Conservation (phyloP, 2,113 vertebrate genomes). For the Pachypanchax playfairii region DNA sequence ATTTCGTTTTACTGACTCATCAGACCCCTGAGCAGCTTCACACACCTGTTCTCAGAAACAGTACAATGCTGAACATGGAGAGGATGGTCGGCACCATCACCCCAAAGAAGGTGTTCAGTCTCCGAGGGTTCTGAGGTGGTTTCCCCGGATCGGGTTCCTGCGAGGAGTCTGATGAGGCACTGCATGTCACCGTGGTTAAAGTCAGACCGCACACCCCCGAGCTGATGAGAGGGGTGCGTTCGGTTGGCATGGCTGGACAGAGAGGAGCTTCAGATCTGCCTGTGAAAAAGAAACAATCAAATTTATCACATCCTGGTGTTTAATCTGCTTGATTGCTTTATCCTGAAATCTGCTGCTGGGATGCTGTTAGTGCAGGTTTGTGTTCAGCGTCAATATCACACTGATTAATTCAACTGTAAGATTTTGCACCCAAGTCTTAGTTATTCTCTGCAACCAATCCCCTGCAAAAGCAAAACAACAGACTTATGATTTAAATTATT, state of each 20-base stretch:
- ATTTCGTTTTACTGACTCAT: not conserved
- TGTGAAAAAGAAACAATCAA: slow-evolving; percentile 18
- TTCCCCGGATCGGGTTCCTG: slow-evolving; percentile 21
- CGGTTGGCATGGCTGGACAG: slow-evolving; percentile 81
- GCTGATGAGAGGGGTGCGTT: slow-evolving; percentile 84
- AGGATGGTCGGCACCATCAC: slow-evolving; percentile 91
- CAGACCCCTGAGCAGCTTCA: no score
- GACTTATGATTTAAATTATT: no score
- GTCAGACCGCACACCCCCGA: slow-evolving; percentile 77
- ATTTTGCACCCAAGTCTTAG: no score
- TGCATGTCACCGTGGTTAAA: slow-evolving; percentile 38
- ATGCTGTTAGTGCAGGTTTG: no score
- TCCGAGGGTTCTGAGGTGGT: slow-evolving; percentile 66
- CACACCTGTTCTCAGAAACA: slow-evolving; percentile 89
- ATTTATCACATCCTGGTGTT: not conserved
- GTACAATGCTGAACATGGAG: slow-evolving; percentile 93
- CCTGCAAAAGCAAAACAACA: no score
- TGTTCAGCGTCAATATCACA: no score
- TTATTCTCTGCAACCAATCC: no score
- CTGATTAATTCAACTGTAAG: no score
- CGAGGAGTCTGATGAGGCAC: slow-evolving; percentile 35
- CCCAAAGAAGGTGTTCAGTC: slow-evolving; percentile 90
- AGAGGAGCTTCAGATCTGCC: not conserved
- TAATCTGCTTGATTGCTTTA: not conserved
- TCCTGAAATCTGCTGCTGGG: not conserved